Evolutionary conservation across 2,797 vertebrate species (phyloP).

Genomic region (Diplodus sargus): DNA sequence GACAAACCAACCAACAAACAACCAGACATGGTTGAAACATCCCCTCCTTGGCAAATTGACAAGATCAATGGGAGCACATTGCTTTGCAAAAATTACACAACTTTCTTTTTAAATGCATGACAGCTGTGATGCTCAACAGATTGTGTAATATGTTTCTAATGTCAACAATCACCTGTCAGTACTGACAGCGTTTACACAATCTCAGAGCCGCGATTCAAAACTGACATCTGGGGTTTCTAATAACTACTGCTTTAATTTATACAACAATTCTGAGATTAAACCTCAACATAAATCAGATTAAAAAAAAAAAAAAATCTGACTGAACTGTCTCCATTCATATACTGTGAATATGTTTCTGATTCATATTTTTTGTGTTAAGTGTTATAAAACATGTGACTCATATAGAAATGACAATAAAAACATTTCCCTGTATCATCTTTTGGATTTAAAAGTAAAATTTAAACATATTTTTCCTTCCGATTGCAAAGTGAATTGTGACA

Average conservation of each 20-base stretch:
- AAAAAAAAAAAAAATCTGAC: background rate
- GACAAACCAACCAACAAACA: too few relatives aligned
- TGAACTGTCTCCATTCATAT: too few relatives aligned
- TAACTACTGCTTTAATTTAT: background rate
- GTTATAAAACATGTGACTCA: background rate
- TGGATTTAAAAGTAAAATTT: background rate
- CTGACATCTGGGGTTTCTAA: background rate
- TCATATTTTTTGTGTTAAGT: background rate
- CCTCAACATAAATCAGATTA: background rate
- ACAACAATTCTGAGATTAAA: background rate
- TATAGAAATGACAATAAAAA: background rate
- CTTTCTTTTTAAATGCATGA: conserved; percentile 4
- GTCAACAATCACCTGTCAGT: conserved; percentile 2
- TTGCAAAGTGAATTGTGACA: background rate
- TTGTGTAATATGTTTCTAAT: conserved; percentile 62
- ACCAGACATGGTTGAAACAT: too few relatives aligned
- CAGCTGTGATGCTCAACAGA: conserved; percentile 27
- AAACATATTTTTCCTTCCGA: background rate
- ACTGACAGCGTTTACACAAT: background rate
- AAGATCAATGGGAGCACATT: background rate
- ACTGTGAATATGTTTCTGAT: too few relatives aligned
- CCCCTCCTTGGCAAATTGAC: background rate
- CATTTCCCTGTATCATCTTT: background rate
- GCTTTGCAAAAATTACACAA: conserved; percentile 9
- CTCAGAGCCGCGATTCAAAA: conserved; percentile 5